These are phyloP conservation scores for Tragulus kanchil DNA, from an alignment of 2,113 vertebrate species.

Conservation along the genomic window DNA sequence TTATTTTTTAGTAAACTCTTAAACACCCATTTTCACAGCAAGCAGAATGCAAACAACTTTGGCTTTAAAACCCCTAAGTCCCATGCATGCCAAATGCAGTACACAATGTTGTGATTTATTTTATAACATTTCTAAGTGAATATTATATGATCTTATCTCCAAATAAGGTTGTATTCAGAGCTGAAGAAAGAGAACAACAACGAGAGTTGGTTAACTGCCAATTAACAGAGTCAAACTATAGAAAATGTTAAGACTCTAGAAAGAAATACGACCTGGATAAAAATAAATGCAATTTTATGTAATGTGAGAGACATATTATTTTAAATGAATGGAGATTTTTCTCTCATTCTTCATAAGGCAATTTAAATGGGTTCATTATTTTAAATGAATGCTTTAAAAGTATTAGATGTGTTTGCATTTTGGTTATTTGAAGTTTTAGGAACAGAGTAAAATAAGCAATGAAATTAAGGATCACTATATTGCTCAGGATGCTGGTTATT, in stretches of 20 bases:
- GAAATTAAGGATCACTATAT: not conserved
- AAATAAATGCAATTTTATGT: conserved; percentile 18
- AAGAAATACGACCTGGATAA: not conserved
- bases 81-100: not conserved
- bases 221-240: conserved; percentile 29
- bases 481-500: not conserved
- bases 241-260: not conserved
- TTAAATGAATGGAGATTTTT: conserved; percentile 9
- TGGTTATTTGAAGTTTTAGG: not conserved
- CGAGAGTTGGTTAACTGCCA: conserved; percentile 31
- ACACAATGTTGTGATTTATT: conserved; percentile 15
- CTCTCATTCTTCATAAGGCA: not conserved
- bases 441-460: not conserved
- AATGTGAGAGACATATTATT: not conserved
- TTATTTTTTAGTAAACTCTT: not conserved
- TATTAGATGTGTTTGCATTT: not conserved
- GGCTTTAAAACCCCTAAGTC: conserved; percentile 7
- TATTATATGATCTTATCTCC: not conserved
- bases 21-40: not conserved
- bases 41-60: not conserved
- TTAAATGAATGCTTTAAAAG: not conserved
- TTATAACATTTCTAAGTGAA: conserved; percentile 15
- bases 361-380: conserved; percentile 14
- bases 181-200: not conserved
- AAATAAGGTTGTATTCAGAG: conserved; percentile 9